Evolutionary conservation across 2,113 vertebrate species (phyloP).

Genomic region (Talpa occidentalis): DNA sequence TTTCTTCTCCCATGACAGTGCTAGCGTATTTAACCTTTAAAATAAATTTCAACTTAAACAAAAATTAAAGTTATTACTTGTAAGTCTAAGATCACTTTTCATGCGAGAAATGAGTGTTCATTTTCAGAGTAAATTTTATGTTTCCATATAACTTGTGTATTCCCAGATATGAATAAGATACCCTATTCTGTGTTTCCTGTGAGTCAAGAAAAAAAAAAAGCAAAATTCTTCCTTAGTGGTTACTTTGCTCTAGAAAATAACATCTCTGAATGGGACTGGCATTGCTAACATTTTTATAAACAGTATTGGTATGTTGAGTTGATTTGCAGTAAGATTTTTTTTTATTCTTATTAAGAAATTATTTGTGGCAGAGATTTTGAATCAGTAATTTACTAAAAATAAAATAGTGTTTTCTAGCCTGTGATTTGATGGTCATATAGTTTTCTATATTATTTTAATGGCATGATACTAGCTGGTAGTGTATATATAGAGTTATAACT

Average conservation of each 20-base stretch:
- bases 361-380: neutral
- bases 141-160: neutral
- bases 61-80: neutral
- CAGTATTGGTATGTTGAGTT: neutral
- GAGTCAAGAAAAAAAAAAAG: neutral
- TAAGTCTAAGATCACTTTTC: neutral
- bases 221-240: neutral
- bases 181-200: neutral
- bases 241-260: neutral
- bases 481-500: neutral
- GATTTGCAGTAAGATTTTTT: constrained; percentile 30
- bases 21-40: neutral
- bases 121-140: neutral
- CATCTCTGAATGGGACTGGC: neutral
- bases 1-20: neutral
- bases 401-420: neutral
- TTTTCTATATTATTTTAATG: constrained; percentile 3
- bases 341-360: constrained; percentile 37
- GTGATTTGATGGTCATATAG: constrained; percentile 22
- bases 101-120: constrained; percentile 64
- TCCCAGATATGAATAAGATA: neutral
- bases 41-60: constrained; percentile 27
- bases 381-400: neutral
- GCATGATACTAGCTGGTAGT: neutral
- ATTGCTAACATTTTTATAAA: neutral